Percentiles rank a stretch among this genome's conserved stretches.
Conservation (phyloP, 2,888 invertebrate genomes). For the Tetragonisca angustula region DNA sequence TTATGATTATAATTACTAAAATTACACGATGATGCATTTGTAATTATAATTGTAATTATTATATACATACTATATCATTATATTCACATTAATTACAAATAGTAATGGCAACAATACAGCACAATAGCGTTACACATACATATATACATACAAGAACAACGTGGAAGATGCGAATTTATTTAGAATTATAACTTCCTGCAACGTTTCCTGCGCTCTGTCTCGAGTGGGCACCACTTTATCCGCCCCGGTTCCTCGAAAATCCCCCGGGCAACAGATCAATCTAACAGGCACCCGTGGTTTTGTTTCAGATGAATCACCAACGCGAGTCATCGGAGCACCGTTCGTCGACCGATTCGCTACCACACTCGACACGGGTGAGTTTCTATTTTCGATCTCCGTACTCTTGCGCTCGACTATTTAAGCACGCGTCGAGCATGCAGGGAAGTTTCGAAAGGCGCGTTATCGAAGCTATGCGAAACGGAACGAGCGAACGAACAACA, state of each 20-base stretch:
- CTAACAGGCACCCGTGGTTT: slow-evolving; percentile 55
- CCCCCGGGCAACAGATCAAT: slow-evolving; percentile 31
- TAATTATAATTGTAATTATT: too few species aligned
- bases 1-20: too few species aligned
- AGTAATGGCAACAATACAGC: too few species aligned
- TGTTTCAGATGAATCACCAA: slow-evolving; percentile 61
- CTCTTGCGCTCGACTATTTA: slow-evolving; percentile 39
- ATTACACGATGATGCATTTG: too few species aligned
- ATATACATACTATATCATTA: too few species aligned
- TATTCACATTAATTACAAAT: too few species aligned
- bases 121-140: background rate
- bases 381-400: slow-evolving; percentile 43
- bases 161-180: slow-evolving; percentile 8
- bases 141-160: too few species aligned
- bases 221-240: slow-evolving; percentile 18
- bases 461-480: slow-evolving; percentile 27
- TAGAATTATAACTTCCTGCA: slow-evolving; percentile 6
- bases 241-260: slow-evolving; percentile 12
- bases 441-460: slow-evolving; percentile 39
- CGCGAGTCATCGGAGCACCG: slow-evolving; percentile 42
- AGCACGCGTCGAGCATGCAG: slow-evolving; percentile 32
- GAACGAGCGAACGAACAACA: background rate
- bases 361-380: slow-evolving; percentile 52
- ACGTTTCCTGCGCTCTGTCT: background rate
- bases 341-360: slow-evolving; percentile 40